A percentile compares a stretch with the other conserved stretches of the same genome.
Evolutionary conservation across 2,888 invertebrate genomes (phyloP).

Genomic region (Chrysotoxum bicinctum): DNA sequence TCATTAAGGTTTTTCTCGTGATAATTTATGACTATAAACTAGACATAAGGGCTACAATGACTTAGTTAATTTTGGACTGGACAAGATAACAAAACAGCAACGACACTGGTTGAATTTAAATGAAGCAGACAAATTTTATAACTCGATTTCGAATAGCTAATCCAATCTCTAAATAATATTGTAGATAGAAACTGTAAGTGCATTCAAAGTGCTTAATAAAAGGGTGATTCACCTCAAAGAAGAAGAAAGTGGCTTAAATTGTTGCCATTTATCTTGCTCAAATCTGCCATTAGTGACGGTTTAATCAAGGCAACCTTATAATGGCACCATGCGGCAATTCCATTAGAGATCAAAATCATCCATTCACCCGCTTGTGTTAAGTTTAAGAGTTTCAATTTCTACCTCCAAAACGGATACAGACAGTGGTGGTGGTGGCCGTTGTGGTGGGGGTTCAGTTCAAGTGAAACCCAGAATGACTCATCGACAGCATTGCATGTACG

Average conservation of each 20-base stretch:
- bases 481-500: slow-evolving; percentile 11
- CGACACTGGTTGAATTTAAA: not conserved
- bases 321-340: slow-evolving; percentile 37
- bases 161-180: not conserved
- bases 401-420: not conserved
- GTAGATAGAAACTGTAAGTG: slow-evolving; percentile 1
- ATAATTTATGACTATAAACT: not conserved
- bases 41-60: not conserved
- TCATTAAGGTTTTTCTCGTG: too few species aligned
- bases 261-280: slow-evolving; percentile 47
- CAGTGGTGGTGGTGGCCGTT: not conserved
- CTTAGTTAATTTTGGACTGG: not conserved
- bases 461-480: slow-evolving; percentile 48
- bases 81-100: not conserved
- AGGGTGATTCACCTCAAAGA: slow-evolving; percentile 32
- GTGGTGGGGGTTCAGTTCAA: not conserved
- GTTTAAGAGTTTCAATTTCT: slow-evolving; percentile 6
- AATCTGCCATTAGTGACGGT: slow-evolving; percentile 38
- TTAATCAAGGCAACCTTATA: slow-evolving; percentile 38
- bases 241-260: slow-evolving; percentile 23
- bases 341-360: slow-evolving; percentile 48
- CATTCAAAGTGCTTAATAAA: slow-evolving; percentile 32
- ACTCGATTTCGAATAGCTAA: slow-evolving; percentile 22
- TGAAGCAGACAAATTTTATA: not conserved
- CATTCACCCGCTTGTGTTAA: slow-evolving; percentile 33